Evolutionary conservation across 2,797 vertebrate genomes (phyloP).

Genomic region (Masticophis lateralis): DNA sequence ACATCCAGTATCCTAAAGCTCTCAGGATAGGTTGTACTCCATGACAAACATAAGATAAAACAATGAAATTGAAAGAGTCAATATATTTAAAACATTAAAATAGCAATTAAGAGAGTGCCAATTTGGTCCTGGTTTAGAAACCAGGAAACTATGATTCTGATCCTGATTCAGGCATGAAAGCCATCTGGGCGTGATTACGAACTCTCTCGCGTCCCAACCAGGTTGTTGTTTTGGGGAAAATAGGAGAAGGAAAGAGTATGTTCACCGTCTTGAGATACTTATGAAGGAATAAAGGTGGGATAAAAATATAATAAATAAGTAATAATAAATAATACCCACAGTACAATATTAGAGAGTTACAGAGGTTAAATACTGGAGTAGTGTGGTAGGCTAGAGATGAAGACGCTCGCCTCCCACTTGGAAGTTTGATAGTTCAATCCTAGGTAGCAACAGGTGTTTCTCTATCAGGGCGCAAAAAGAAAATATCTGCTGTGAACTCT

Average conservation of each 20-base stretch:
- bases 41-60: background rate
- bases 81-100: background rate
- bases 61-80: background rate
- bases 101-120: background rate
- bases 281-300: background rate
- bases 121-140: background rate
- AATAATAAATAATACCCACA: background rate
- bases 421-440: background rate
- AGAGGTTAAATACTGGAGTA: background rate
- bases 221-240: background rate
- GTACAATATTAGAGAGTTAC: background rate
- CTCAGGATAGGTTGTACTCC: background rate
- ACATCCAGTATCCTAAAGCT: background rate
- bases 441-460: background rate
- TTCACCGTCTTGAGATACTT: background rate
- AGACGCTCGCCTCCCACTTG: fast-evolving
- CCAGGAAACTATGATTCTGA: background rate
- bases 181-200: background rate
- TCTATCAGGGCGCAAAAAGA: background rate
- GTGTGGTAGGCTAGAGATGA: background rate
- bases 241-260: background rate
- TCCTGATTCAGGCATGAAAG: background rate
- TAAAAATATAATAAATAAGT: background rate
- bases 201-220: background rate
- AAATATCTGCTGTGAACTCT: background rate